A percentile compares a stretch with the other conserved stretches of the same genome.
Conservation (phyloP, 2,797 vertebrate genomes). For the Discoglossus pictus region DNA sequence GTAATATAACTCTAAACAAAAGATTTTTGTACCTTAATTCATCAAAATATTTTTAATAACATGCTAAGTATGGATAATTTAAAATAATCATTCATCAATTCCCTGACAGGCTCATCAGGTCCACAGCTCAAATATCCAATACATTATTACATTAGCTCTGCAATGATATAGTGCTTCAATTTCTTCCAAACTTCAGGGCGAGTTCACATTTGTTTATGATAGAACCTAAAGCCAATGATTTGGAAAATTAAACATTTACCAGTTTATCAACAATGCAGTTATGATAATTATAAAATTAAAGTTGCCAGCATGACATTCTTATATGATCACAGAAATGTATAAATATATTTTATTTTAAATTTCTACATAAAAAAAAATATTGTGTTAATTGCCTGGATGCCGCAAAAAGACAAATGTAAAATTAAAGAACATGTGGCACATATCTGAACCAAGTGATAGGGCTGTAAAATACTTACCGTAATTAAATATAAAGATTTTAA, state of each 20-base stretch:
- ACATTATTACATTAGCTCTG: slow-evolving; percentile 49
- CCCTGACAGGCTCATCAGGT: slow-evolving; percentile 51
- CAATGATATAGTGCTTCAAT: slow-evolving; percentile 55
- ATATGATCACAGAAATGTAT: slow-evolving; percentile 32
- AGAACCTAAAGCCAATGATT: slow-evolving; percentile 42
- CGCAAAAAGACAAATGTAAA: background rate
- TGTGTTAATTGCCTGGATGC: background rate
- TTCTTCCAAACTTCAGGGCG: slow-evolving; percentile 50
- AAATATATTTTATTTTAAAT: slow-evolving; percentile 3
- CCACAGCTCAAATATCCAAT: slow-evolving; percentile 42
- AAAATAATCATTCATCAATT: slow-evolving; percentile 52
- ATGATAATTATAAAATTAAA: slow-evolving; percentile 46
- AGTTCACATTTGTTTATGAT: slow-evolving; percentile 46
- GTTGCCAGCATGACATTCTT: slow-evolving; percentile 38
- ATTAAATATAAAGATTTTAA: no score
- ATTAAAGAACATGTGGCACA: slow-evolving; percentile 1
- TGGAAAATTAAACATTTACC: slow-evolving; percentile 51
- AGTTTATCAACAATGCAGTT: slow-evolving; percentile 46
- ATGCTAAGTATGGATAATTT: slow-evolving; percentile 43
- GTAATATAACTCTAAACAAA: slow-evolving; percentile 9
- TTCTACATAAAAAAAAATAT: background rate
- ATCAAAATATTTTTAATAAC: slow-evolving; percentile 55
- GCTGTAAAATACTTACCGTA: background rate
- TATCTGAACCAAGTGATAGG: background rate
- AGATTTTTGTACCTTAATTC: slow-evolving; percentile 25